Evolutionary conservation across 2,797 vertebrate species (phyloP), one percentile per base, ranked within the genome.

Genomic region (Tamandua tetradactyla): DNA sequence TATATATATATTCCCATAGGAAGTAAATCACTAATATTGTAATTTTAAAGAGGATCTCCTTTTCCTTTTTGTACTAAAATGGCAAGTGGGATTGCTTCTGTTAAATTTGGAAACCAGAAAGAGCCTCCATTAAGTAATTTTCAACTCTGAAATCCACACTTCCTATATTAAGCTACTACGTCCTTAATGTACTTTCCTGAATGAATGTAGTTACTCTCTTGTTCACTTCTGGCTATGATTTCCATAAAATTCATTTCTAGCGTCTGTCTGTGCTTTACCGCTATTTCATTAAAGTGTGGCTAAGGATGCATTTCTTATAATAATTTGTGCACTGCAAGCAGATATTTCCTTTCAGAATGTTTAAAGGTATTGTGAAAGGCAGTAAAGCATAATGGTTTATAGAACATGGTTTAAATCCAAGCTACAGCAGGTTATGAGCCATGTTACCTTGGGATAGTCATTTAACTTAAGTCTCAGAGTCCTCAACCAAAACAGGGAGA

Each of bases 101-200:
- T 78, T 92, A 75, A 69, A 22, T 66, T 87, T 93, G 64, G 76
- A 85, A 90, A 25, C 57, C 66, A 92, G 76, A 74, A 88, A 52
- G 32, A 89, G 11, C 42, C 40, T 93, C 68, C 94, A 89, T 64
- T 87, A 89, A 91, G 93, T 47, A 93, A 44, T 91, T 94, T 94
- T 64, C 57, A 78, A 18, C 18, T 88, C 66, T 84, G 72, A 94
- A 84, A 85, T 68, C 23, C 87, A 52, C 4, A 25, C 80, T 89
- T 89, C 27, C 14, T 40, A 22, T 37, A 71, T 49, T 47, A 85
- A 94, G 2, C 25, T 79, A 42, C 44, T 14, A n/a, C n/a, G n/a
- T 42, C 44, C 37, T 82, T 57, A 87, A 64, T 81, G 72, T 25
- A 35, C 30, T 71, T 81, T 72, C 14, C 59, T 40, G n/a, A 69